Conservation (phyloP, 2,797 vertebrate species). For the Enoplosus armatus region DNA sequence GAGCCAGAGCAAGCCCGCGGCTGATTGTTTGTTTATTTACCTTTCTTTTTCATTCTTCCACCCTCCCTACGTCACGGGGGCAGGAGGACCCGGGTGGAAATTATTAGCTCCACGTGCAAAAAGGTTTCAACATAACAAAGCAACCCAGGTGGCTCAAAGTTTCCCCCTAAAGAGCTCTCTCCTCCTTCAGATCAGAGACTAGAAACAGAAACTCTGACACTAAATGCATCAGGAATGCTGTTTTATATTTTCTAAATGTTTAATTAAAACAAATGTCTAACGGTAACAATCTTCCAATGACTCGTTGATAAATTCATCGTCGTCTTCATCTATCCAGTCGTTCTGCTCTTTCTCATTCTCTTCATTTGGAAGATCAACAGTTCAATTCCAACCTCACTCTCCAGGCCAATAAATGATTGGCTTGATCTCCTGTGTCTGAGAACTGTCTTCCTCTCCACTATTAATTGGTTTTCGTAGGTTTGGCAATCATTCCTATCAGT, state of each 20-base stretch:
- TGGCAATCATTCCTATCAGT: not conserved
- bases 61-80: conserved; percentile 45
- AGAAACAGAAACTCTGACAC: not conserved
- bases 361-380: not conserved
- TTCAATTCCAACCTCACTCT: not conserved
- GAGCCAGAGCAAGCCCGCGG: conserved; percentile 81
- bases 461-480: not conserved
- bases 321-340: not conserved
- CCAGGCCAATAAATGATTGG: not conserved
- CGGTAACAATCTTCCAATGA: not conserved
- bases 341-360: not conserved
- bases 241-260: not conserved
- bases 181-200: not conserved
- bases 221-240: not conserved
- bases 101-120: conserved; percentile 64
- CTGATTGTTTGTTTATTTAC: conserved; percentile 87
- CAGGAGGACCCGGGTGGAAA: conserved; percentile 57
- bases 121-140: conserved; percentile 50
- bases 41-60: conserved; percentile 71
- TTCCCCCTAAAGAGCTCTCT: not conserved
- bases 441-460: not conserved
- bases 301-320: not conserved
- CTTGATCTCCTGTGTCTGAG: not conserved
- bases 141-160: conserved; percentile 32
- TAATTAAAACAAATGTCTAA: not conserved